Base-by-base conservation (phyloP, 2,113 vertebrate genomes). In the Sceloporus tristichus region DNA sequence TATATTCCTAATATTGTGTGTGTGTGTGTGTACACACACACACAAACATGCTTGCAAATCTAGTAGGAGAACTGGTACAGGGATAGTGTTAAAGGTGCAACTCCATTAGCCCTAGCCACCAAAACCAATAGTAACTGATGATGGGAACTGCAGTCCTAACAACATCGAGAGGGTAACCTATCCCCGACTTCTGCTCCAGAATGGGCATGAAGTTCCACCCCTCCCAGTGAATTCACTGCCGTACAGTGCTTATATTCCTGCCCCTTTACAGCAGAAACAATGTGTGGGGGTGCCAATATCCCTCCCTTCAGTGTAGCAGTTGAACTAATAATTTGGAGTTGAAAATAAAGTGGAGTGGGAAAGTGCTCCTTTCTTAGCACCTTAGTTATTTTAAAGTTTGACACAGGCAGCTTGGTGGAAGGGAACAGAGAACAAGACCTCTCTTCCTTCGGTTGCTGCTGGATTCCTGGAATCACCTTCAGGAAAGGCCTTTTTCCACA, bases 1-100 rank as follows among this genome's bases (percentile, higher is more conserved):
- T 6, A 82, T 85, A 2, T 84, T 91, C 78, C 19, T 82, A 48
- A 48, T 48, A 48, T 48, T 7, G 93, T 94, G 91, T 84, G 87
- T 92, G 92, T 94, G 48, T 11, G 6, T 54, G 23, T 13, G 11
- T 29, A 5, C 18, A n/a, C n/a, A 38, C 3, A 40, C 38, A 48
- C 19, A 8, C 48, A 23, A 4, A 0, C 4, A 42, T 48, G 40
- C 23, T 8, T 23, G 73, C n/a, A 54, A 42, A 83, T 78, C 23
- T 16, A 29, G 81, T 1, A 16, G 42, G 8, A 53, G 62, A 66
- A 79, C 5, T 40, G 59, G 34, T 21, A 27, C 25, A 29, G 23
- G 1, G 23, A 62, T 62, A 59, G 56, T 59, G 56, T 59, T 59
- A 59, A 59, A 59, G 48, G 7, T 48, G 7, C 48, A 48, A 3